Evolutionary conservation across 2,888 invertebrate species (phyloP).

Genomic region (Agrilus mali): DNA sequence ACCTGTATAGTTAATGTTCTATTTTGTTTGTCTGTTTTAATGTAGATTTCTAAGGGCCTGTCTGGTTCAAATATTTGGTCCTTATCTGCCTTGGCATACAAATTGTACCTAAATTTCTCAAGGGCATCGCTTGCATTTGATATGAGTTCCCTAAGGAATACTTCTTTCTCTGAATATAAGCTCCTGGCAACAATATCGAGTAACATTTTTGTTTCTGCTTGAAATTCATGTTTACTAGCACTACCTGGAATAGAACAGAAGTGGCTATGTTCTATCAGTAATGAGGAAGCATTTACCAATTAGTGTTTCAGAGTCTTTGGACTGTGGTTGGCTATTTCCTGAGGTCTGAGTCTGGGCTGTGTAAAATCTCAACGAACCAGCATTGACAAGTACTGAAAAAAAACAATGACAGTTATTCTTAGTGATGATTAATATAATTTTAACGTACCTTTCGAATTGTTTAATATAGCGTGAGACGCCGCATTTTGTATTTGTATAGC

Average conservation of each 20-base stretch:
- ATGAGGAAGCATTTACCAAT: slow-evolving; percentile 32
- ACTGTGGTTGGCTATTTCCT: no score
- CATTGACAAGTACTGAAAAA: no score
- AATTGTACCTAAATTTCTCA: slow-evolving; percentile 81
- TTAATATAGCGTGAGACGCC: no score
- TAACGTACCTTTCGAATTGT: no score
- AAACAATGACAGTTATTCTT: no score
- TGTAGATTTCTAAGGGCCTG: slow-evolving; percentile 71
- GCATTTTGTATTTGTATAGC: no score
- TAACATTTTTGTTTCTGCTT: slow-evolving; percentile 92
- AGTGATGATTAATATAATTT: no score
- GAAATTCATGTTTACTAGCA: slow-evolving; percentile 69
- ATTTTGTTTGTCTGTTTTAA: slow-evolving; percentile 76
- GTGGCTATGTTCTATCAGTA: background rate
- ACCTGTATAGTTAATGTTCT: slow-evolving; percentile 79
- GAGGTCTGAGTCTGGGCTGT: no score
- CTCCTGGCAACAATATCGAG: slow-evolving; percentile 95
- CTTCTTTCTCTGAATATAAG: slow-evolving; percentile 94
- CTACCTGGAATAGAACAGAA: slow-evolving; percentile 34
- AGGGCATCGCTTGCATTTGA: slow-evolving; percentile 96
- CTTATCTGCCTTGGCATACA: slow-evolving; percentile 42
- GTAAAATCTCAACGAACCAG: no score
- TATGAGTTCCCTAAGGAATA: slow-evolving; percentile 89
- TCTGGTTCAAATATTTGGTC: slow-evolving; percentile 44
- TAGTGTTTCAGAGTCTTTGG: slow-evolving; percentile 44